Evolutionary conservation across 2,888 invertebrate genomes (phyloP).

Genomic region (Stenichneumon culpator): DNA sequence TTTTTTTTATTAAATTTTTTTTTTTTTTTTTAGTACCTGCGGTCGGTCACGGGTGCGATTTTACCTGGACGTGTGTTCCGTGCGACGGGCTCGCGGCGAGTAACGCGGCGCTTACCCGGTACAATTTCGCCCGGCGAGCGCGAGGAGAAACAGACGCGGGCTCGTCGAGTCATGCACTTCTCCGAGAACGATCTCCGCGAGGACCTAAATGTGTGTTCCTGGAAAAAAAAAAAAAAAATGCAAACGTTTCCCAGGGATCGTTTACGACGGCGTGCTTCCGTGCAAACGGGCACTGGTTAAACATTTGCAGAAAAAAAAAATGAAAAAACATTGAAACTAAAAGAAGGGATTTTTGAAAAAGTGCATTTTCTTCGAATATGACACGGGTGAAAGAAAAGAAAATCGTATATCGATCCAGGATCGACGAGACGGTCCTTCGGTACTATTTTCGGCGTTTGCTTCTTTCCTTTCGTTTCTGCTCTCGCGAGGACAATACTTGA

Average conservation of each 20-base stretch:
- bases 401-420: background rate
- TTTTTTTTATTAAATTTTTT: background rate
- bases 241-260: slow-evolving; percentile 52
- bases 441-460: background rate
- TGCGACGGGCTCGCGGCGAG: too few species aligned
- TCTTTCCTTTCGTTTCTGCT: background rate
- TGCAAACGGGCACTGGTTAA: background rate
- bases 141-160: slow-evolving; percentile 35
- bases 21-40: background rate
- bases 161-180: slow-evolving; percentile 56
- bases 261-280: slow-evolving; percentile 11
- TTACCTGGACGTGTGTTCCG: background rate
- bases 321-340: too few species aligned
- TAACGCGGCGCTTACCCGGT: background rate
- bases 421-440: background rate
- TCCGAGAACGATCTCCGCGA: slow-evolving; percentile 53
- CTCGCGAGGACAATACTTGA: slow-evolving; percentile 1
- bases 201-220: slow-evolving; percentile 58
- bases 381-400: background rate
- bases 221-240: slow-evolving; percentile 18
- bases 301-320: background rate
- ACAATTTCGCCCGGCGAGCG: slow-evolving; percentile 24
- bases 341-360: background rate
- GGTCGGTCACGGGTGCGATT: background rate
- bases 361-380: background rate